Conservation (phyloP, 1,140 invertebrate genomes). For the Lasaia peninsularis region DNA sequence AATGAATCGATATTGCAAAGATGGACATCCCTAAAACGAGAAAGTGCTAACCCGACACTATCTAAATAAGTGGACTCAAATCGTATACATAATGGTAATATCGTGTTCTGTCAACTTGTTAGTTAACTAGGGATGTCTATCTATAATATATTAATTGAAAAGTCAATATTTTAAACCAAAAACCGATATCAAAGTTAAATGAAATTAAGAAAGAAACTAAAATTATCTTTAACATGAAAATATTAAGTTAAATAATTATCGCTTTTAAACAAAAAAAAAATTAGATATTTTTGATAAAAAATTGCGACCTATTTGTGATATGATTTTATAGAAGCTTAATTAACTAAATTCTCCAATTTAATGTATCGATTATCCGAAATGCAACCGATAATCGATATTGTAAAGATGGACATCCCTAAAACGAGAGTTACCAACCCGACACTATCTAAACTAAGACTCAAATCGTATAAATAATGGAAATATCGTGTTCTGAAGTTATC, state of each 20-base stretch:
- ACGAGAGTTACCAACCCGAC: conserved; percentile 52
- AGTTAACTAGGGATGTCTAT: conserved; percentile 24
- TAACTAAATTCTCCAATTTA: no score
- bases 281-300: no score
- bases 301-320: no score
- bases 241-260: no score
- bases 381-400: background rate
- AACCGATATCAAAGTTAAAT: no score
- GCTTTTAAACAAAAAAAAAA: no score
- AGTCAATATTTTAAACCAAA: no score
- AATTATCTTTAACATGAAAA: no score
- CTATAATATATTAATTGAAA: no score
- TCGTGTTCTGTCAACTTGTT: conserved; percentile 75
- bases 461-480: conserved; percentile 77
- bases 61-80: conserved; percentile 75
- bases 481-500: conserved; percentile 76
- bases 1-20: conserved; percentile 11
- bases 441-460: conserved; percentile 74
- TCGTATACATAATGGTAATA: conserved; percentile 78
- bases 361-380: no score
- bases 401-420: conserved; percentile 27
- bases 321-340: no score
- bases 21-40: conserved; percentile 26
- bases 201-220: no score
- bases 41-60: conserved; percentile 60